A percentile compares a stretch with the other conserved stretches of the same genome.
Conservation (phyloP, 2,797 vertebrate genomes). For the Acanthornis magna region DNA sequence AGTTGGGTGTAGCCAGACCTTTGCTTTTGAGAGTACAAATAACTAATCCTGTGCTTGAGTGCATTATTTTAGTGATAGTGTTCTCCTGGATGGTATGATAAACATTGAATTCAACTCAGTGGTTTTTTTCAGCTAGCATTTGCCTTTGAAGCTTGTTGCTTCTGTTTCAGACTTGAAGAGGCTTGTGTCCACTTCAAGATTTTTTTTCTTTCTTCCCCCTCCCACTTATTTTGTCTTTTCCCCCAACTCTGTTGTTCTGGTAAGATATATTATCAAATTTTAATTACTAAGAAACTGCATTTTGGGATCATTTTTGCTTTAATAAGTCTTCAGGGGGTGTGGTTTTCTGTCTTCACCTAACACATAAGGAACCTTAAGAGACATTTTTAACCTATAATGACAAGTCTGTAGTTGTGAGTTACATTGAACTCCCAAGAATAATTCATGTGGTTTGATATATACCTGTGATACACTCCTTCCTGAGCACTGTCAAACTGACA, state of each 20-base stretch:
- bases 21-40: constrained; percentile 15
- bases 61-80: neutral
- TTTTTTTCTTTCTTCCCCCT: neutral
- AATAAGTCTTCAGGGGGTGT: neutral
- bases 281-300: neutral
- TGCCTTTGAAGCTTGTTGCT: constrained; percentile 10
- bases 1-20: constrained; percentile 26
- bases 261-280: neutral
- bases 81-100: constrained; percentile 13
- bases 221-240: neutral
- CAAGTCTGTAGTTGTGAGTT: neutral
- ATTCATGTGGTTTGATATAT: neutral
- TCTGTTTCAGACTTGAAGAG: neutral
- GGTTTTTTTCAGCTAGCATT: neutral
- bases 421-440: neutral
- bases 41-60: neutral
- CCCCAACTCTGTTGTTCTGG: neutral
- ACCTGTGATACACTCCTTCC: neutral
- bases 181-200: neutral
- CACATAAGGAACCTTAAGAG: neutral
- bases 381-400: neutral
- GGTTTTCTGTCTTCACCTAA: neutral
- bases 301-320: neutral
- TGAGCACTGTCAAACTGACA: neutral
- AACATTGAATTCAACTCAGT: neutral